Base-by-base conservation (phyloP, 2,113 vertebrate species). In the Xiphorhynchus elegans region DNA sequence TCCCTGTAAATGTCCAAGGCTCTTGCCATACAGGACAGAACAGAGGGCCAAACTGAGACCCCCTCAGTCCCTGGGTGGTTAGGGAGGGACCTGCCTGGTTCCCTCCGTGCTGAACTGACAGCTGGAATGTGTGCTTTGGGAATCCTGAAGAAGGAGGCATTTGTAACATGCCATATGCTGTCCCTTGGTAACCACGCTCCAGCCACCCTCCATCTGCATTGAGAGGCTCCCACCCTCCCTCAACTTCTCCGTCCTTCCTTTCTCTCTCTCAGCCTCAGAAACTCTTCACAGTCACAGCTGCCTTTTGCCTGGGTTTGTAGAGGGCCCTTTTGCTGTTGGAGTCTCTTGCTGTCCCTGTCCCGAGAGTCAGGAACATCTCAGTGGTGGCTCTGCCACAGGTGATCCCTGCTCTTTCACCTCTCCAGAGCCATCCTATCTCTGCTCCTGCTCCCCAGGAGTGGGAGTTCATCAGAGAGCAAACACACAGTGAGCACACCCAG, bases 331-430 rank as follows among this genome's bases (percentile, higher is more conserved):
- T 35, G 69, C 60, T 67, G 73, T 2, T 3, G 3, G 7, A 58
- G 40, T 44, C 64, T n/a, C 31, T 9, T 2, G 0, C 24, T 3
- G 52, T n/a, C 83, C 37, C 58, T 4, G n/a, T 58, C 83, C 60
- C 44, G 18, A 1, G 9, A 18, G 59, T 2, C 1, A 8, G 73
- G 35, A 33, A 23, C 3, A 0, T 20, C n/a, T 26, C 44, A 31
- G 35, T 2, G 4, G 16, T 4, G 25, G 67, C 64, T 77, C 20
- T 77, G 82, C 63, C 39, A 5, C 1, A 9, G 39, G 29, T 66
- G 68, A 8, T 42, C 49, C 29, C 35, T 2, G 35, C 62, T 10
- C 39, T 4, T 17, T 73, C 47, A 12, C 39, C 52, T 5, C 55
- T 49, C 35, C 1, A 1, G 39, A n/a, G 62, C 66, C 60, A 3